Conservation (phyloP, 1,140 invertebrate genomes). For the Gonatopus flavifemur region DNA sequence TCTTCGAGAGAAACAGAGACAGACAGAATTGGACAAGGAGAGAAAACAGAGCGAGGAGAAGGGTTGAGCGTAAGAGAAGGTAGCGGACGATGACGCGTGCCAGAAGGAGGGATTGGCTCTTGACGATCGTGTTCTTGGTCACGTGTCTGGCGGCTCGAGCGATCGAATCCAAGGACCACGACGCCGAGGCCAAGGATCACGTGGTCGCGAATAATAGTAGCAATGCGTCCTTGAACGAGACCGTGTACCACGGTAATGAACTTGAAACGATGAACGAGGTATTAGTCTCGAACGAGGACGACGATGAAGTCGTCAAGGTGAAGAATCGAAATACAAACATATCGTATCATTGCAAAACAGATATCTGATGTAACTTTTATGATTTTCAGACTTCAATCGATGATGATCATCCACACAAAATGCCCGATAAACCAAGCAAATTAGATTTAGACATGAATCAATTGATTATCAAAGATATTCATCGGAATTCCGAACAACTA, state of each 20-base stretch:
- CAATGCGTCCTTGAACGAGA: slow-evolving; percentile 33
- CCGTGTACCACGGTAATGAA: slow-evolving; percentile 7
- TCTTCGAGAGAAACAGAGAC: slow-evolving; percentile 22
- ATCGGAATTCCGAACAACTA: too few species aligned
- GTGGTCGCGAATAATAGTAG: too few species aligned
- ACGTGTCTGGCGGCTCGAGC: slow-evolving; percentile 25
- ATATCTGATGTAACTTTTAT: too few species aligned
- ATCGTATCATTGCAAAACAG: too few species aligned
- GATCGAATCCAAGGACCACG: slow-evolving; percentile 31
- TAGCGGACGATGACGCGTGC: slow-evolving; percentile 32
- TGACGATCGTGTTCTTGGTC: slow-evolving; percentile 30
- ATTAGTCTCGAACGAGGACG: neutral
- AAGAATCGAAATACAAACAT: too few species aligned
- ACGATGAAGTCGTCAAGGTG: slow-evolving; percentile 3
- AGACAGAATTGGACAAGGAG: slow-evolving; percentile 1
- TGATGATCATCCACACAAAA: slow-evolving; percentile 32
- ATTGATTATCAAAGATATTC: slow-evolving; percentile 30
- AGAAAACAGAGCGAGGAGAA: slow-evolving; percentile 3
- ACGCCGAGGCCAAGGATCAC: slow-evolving; percentile 14
- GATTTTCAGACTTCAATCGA: too few species aligned
- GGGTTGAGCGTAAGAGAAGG: slow-evolving; percentile 5
- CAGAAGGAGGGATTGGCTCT: slow-evolving; percentile 25
- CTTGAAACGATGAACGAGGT: slow-evolving; percentile 14
- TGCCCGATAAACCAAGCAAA: slow-evolving; percentile 43
- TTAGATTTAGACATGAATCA: slow-evolving; percentile 42